Conservation (phyloP, 2,888 invertebrate genomes). For the Caradrina kadenii region DNA sequence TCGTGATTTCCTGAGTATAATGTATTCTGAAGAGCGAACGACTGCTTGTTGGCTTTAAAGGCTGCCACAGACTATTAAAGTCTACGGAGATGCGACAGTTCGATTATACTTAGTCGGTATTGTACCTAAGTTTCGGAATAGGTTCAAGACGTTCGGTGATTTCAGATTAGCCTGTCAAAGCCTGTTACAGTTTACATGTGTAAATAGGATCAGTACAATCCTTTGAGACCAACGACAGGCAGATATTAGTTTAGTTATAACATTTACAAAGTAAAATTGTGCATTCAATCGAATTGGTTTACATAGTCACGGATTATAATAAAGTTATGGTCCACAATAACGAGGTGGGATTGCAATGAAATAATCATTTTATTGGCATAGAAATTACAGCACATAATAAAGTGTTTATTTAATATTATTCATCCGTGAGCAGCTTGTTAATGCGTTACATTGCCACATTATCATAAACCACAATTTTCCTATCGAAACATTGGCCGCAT, state of each 20-base stretch:
- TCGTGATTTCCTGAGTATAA: slow-evolving; percentile 89
- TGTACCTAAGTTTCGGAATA: slow-evolving; percentile 44
- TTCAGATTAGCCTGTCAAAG: slow-evolving; percentile 47
- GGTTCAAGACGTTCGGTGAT: slow-evolving; percentile 37
- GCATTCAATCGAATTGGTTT: slow-evolving; percentile 33
- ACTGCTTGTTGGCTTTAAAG: slow-evolving; percentile 76
- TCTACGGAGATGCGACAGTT: slow-evolving; percentile 70
- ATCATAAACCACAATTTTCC: slow-evolving; percentile 38
- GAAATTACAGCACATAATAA: slow-evolving; percentile 41
- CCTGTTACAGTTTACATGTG: slow-evolving; percentile 27
- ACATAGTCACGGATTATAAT: slow-evolving; percentile 52
- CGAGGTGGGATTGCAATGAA: slow-evolving; percentile 37
- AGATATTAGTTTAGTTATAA: slow-evolving; percentile 12
- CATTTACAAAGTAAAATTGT: slow-evolving; percentile 3
- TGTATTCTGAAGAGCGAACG: slow-evolving; percentile 83
- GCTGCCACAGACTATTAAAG: slow-evolving; percentile 80
- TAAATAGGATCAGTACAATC: slow-evolving; percentile 10
- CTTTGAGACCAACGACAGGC: slow-evolving; percentile 11
- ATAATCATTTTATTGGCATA: slow-evolving; percentile 54
- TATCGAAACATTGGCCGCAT: slow-evolving; percentile 24
- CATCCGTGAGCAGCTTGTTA: slow-evolving; percentile 32
- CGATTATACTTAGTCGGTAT: slow-evolving; percentile 51
- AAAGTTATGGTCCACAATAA: slow-evolving; percentile 47
- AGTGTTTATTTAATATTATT: slow-evolving; percentile 52
- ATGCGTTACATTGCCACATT: slow-evolving; percentile 36